Evolutionary conservation across 1,140 invertebrate species (phyloP).

Genomic region (Onthophagus taurus): DNA sequence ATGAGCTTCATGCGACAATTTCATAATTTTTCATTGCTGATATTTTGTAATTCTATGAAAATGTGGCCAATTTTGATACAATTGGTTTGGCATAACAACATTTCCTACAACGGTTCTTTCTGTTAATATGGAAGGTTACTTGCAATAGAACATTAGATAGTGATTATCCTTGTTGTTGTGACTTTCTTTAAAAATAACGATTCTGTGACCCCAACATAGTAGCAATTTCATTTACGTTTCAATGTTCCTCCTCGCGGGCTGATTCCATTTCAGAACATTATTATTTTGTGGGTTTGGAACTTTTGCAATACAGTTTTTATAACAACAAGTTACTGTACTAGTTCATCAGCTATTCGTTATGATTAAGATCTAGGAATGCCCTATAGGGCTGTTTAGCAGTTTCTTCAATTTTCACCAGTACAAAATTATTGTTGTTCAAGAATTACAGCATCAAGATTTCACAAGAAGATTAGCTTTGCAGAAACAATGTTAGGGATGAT

Average conservation of each 20-base stretch:
- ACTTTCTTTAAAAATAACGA: neutral
- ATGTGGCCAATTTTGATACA: no score
- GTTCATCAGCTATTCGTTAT: neutral
- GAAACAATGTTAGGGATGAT: no score
- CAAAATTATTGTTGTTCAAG: neutral
- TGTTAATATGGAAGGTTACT: neutral
- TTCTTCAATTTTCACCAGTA: neutral
- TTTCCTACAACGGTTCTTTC: no score
- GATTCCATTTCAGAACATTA: neutral
- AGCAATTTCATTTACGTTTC: neutral
- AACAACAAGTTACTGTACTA: neutral
- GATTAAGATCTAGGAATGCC: neutral
- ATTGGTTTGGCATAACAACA: no score
- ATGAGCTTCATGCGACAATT: no score
- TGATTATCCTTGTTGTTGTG: neutral
- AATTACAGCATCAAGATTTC: neutral
- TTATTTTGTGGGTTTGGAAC: neutral
- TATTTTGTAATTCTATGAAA: no score
- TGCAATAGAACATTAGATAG: neutral
- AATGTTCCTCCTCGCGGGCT: constrained; percentile 1
- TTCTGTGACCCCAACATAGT: neutral
- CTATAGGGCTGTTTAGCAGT: no score
- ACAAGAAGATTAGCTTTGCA: neutral
- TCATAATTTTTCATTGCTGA: no score
- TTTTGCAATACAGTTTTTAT: no score